A percentile compares a stretch with the other conserved stretches of the same genome.
These are phyloP conservation scores for Argyresthia goedartella DNA, from an alignment of 2,888 invertebrate species.

Conservation along the genomic window DNA sequence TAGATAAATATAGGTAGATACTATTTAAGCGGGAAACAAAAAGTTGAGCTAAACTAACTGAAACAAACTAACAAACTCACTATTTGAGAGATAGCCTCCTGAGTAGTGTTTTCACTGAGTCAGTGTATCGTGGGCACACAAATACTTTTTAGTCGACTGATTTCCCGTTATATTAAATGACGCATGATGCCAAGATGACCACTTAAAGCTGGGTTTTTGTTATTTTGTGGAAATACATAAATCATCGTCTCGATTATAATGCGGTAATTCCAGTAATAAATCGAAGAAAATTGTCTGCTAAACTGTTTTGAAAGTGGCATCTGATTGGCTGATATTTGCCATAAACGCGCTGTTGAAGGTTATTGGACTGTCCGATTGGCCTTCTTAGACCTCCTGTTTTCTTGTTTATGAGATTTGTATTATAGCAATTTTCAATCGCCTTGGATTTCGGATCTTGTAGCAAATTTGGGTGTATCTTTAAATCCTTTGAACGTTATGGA, in stretches of 20 bases:
- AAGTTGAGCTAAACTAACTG: no score
- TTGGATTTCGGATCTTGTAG: neutral
- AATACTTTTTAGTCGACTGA: no score
- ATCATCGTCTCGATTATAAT: neutral
- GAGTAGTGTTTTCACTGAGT: no score
- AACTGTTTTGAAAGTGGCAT: constrained; percentile 1
- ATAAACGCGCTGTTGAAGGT: constrained; percentile 2
- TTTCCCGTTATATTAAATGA: no score
- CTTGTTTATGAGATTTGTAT: neutral
- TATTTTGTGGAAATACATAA: neutral
- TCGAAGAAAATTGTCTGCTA: constrained; percentile 1
- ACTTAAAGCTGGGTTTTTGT: neutral
- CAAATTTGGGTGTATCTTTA: no score
- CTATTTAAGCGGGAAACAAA: no score
- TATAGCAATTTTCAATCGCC: neutral
- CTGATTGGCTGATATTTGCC: constrained; percentile 2
- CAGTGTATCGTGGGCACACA: no score
- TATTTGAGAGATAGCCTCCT: no score
- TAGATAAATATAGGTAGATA: no score
- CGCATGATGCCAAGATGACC: no score
- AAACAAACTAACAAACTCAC: no score
- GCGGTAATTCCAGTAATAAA: constrained; percentile 3
- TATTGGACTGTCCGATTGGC: neutral
- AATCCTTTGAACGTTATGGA: no score
- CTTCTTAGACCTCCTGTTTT: neutral